phyloP scores from a whole-genome alignment of 2,797 vertebrate species.

The Trachurus trachurus region DNA sequence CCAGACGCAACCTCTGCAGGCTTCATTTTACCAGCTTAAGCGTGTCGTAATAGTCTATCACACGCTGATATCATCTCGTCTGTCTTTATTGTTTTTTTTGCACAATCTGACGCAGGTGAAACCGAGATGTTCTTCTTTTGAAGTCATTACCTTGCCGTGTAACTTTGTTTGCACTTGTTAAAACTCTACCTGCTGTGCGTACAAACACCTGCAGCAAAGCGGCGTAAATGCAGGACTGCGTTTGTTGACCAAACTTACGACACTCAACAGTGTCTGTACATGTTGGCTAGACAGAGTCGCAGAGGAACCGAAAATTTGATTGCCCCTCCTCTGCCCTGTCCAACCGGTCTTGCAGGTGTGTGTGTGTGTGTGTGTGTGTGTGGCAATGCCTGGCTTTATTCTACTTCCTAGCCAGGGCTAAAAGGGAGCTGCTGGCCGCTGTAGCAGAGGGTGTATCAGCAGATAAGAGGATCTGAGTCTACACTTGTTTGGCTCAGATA shows the following conservation, averaged over 20 bases:
- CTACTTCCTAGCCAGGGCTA: constrained; percentile 49
- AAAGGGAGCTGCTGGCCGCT: constrained; percentile 26
- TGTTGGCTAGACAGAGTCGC: constrained; percentile 41
- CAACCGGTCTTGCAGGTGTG: constrained; percentile 71
- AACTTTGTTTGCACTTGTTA: constrained; percentile 35
- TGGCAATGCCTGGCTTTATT: constrained; percentile 43
- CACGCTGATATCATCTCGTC: constrained; percentile 32
- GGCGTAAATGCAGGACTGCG: constrained; percentile 38
- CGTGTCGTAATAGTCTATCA: constrained; percentile 29
- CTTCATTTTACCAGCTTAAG: constrained; percentile 12
- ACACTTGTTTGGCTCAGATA: constrained; percentile 60
- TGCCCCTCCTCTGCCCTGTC: constrained; percentile 54
- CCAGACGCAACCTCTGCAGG: background rate
- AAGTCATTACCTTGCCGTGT: constrained; percentile 10
- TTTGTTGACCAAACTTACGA: constrained; percentile 34
- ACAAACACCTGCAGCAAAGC: constrained; percentile 49
- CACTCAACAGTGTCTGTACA: constrained; percentile 34
- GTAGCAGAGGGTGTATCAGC: constrained; percentile 44
- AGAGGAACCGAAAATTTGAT: constrained; percentile 50
- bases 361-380: constrained; percentile 22
- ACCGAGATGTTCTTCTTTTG: constrained; percentile 51
- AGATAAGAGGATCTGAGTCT: constrained; percentile 69
- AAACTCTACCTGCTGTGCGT: constrained; percentile 3
- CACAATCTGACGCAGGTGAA: constrained; percentile 48
- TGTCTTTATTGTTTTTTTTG: constrained; percentile 7